Evolutionary conservation across 2,888 invertebrate species (phyloP).

Genomic region (Lagria hirta): DNA sequence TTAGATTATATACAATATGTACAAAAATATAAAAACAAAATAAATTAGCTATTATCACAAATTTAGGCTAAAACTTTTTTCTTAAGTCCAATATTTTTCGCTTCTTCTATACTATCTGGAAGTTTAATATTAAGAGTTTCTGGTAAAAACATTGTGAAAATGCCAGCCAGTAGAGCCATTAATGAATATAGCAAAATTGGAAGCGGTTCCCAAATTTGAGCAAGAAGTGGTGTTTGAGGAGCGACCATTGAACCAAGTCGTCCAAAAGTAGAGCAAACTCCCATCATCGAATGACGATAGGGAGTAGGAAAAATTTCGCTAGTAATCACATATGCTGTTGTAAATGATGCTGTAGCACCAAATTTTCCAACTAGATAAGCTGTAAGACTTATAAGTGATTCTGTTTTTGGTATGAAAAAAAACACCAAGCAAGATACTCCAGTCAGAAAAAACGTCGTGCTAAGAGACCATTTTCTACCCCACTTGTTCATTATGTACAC

Average conservation of each 20-base stretch:
- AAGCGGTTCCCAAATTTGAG: slow-evolving; percentile 54
- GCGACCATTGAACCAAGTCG: slow-evolving; percentile 66
- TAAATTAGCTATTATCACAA: not conserved
- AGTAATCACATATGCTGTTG: slow-evolving; percentile 66
- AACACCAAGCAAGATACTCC: slow-evolving; percentile 62
- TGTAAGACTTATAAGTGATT: slow-evolving; percentile 55
- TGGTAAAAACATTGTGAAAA: slow-evolving; percentile 66
- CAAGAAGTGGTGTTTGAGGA: slow-evolving; percentile 67
- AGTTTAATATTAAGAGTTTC: slow-evolving; percentile 68
- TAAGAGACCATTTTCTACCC: slow-evolving; percentile 66
- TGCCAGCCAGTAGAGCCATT: slow-evolving; percentile 63
- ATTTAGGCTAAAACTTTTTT: not conserved
- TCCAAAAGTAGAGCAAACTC: slow-evolving; percentile 66
- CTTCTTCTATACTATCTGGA: slow-evolving; percentile 70
- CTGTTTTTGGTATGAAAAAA: slow-evolving; percentile 60
- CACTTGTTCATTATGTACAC: slow-evolving; percentile 64
- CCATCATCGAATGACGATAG: slow-evolving; percentile 63
- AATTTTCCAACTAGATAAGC: slow-evolving; percentile 66
- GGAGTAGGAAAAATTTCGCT: slow-evolving; percentile 70
- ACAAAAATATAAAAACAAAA: too few relatives aligned
- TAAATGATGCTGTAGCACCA: slow-evolving; percentile 66
- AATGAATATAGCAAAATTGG: slow-evolving; percentile 66
- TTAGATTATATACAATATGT: too few relatives aligned
- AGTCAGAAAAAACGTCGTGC: slow-evolving; percentile 64
- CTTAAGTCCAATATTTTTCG: slow-evolving; percentile 57